Evolutionary conservation across 1,140 invertebrate species (phyloP).

Genomic region (Asbolus verrucosus): DNA sequence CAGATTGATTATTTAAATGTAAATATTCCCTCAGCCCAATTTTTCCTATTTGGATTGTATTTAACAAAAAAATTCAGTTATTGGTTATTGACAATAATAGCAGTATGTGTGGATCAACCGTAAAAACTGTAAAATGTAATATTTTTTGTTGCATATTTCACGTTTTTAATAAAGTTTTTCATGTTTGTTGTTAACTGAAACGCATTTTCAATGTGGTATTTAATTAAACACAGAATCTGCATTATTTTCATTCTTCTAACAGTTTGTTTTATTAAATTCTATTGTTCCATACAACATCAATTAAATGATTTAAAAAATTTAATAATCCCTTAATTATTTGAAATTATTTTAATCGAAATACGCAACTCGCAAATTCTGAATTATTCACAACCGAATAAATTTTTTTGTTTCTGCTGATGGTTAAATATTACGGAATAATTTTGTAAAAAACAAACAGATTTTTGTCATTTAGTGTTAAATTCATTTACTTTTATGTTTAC

Average conservation of each 20-base stretch:
- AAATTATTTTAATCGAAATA: conserved; percentile 7
- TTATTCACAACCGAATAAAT: conserved; percentile 4
- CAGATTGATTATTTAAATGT: too few relatives aligned
- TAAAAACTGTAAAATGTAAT: background rate
- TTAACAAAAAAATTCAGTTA: too few relatives aligned
- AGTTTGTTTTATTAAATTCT: conserved; percentile 9
- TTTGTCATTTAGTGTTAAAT: background rate
- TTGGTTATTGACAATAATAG: too few relatives aligned
- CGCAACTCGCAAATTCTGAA: background rate
- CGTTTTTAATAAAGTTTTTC: too few relatives aligned
- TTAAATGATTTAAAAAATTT: conserved; percentile 28
- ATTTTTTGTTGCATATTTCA: too few relatives aligned
- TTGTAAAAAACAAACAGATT: conserved; percentile 19
- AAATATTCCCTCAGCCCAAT: too few relatives aligned
- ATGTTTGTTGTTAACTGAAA: conserved; percentile 14
- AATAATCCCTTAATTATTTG: conserved; percentile 30
- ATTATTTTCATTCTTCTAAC: conserved; percentile 9
- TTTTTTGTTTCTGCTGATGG: too few relatives aligned
- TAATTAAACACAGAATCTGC: conserved; percentile 15
- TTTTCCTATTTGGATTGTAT: too few relatives aligned
- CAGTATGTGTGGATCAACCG: too few relatives aligned
- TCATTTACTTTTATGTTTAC: conserved; percentile 20
- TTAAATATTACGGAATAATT: too few relatives aligned
- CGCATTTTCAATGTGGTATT: conserved; percentile 15
- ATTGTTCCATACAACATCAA: conserved; percentile 13